These are phyloP conservation scores for Trichosurus vulpecula DNA, from an alignment of 2,797 vertebrate species.

Conservation along the genomic window DNA sequence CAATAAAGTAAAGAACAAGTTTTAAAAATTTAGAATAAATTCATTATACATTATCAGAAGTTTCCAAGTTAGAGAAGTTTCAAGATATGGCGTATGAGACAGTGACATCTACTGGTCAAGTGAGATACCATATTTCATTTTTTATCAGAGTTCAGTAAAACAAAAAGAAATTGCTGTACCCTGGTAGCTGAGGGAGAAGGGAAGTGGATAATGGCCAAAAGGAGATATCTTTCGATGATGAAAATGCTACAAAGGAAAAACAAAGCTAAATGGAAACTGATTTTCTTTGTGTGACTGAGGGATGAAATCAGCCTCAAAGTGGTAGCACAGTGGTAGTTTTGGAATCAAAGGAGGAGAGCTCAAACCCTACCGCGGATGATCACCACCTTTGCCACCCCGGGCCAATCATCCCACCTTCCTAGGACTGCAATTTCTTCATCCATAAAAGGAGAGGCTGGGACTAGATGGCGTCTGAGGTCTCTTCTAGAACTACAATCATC, in stretches of 20 bases:
- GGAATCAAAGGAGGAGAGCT: neutral
- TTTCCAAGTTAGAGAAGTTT: constrained; percentile 49
- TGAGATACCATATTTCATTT: constrained; percentile 29
- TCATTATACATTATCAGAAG: constrained; percentile 27
- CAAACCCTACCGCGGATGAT: neutral
- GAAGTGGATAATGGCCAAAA: neutral
- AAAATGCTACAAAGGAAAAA: neutral
- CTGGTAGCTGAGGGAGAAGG: neutral
- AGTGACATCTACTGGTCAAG: neutral
- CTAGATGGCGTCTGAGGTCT: neutral
- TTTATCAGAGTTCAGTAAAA: neutral
- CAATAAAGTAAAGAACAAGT: neutral
- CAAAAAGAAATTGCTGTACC: neutral
- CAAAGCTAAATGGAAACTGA: neutral
- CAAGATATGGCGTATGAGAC: neutral
- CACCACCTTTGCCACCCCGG: neutral
- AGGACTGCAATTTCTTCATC: neutral
- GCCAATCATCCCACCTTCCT: neutral
- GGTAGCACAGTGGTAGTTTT: neutral
- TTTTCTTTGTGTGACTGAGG: neutral
- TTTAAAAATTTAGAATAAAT: constrained; percentile 9
- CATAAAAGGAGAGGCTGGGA: neutral
- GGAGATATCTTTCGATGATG: neutral
- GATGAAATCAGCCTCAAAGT: neutral
- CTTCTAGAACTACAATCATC: neutral